Conservation (phyloP, 2,113 vertebrate species). For the Chionomys nivalis region DNA sequence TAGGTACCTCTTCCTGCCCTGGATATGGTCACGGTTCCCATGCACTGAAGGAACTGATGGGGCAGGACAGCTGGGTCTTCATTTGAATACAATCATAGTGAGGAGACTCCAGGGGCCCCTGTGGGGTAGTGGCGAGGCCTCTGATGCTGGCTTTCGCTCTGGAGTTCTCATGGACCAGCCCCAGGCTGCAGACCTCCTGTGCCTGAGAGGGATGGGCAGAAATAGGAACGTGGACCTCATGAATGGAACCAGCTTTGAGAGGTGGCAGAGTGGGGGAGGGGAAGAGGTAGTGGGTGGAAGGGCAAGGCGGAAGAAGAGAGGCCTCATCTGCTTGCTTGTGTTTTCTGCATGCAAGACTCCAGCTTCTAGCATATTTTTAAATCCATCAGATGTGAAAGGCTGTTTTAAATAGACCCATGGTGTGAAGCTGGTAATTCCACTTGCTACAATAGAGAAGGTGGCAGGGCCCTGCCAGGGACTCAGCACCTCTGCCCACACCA, state of each 20-base stretch:
- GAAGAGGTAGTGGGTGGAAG: neutral
- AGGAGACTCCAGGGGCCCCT: no score
- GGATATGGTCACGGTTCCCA: neutral
- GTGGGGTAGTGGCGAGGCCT: no score
- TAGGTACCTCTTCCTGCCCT: neutral
- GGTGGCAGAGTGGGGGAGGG: neutral
- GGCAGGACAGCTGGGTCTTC: neutral
- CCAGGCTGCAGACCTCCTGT: neutral
- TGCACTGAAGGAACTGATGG: neutral
- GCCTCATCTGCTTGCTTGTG: constrained; percentile 63
- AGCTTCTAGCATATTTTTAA: constrained; percentile 75
- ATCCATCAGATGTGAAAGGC: constrained; percentile 70
- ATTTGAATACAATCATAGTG: neutral
- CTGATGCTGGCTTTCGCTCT: neutral
- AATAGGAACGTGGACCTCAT: neutral
- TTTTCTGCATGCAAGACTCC: constrained; percentile 60
- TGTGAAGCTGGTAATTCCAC: constrained; percentile 66
- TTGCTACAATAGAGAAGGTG: constrained; percentile 50
- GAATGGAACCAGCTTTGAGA: constrained; percentile 55
- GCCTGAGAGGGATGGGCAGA: neutral
- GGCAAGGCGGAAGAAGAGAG: neutral
- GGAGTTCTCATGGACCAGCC: neutral
- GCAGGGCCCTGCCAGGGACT: neutral
- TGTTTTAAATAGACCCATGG: constrained; percentile 69
- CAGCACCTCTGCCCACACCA: neutral